These are phyloP conservation scores for Biston stratarius DNA, from an alignment of 2,888 invertebrate genomes.

Conservation along the genomic window DNA sequence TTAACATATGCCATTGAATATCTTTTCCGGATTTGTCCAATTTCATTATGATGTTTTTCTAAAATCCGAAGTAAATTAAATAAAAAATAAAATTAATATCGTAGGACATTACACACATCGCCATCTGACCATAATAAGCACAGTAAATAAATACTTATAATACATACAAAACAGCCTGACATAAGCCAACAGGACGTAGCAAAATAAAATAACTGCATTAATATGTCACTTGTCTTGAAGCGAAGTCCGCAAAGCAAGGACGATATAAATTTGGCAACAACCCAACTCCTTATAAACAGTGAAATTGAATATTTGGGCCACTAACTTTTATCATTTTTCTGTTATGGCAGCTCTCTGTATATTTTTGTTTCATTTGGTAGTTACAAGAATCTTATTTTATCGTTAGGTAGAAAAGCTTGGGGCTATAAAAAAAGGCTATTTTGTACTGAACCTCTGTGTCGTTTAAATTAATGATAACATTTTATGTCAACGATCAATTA, in stretches of 20 bases:
- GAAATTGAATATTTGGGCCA: constrained; percentile 5
- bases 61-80: too few relatives aligned
- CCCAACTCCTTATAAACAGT: constrained; percentile 4
- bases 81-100: too few relatives aligned
- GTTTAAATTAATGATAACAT: too few relatives aligned
- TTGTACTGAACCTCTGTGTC: neutral
- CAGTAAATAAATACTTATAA: too few relatives aligned
- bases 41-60: too few relatives aligned
- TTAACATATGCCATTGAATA: too few relatives aligned
- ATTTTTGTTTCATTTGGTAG: constrained; percentile 9
- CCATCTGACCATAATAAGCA: too few relatives aligned
- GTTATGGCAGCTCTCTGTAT: constrained; percentile 1
- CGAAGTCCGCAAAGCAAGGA: constrained; percentile 1
- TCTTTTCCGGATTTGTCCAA: too few relatives aligned
- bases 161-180: too few relatives aligned
- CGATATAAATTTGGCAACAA: constrained; percentile 4
- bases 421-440: neutral
- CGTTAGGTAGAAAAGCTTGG: neutral
- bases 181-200: too few relatives aligned
- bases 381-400: neutral
- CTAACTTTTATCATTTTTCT: constrained; percentile 1
- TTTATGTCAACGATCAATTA: too few relatives aligned
- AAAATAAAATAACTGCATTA: constrained; percentile 8
- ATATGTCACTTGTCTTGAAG: constrained; percentile 2
- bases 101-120: too few relatives aligned